A percentile compares a stretch with the other conserved stretches of the same genome.
Conservation (phyloP, 2,888 invertebrate genomes). For the Drosophila yooni region DNA sequence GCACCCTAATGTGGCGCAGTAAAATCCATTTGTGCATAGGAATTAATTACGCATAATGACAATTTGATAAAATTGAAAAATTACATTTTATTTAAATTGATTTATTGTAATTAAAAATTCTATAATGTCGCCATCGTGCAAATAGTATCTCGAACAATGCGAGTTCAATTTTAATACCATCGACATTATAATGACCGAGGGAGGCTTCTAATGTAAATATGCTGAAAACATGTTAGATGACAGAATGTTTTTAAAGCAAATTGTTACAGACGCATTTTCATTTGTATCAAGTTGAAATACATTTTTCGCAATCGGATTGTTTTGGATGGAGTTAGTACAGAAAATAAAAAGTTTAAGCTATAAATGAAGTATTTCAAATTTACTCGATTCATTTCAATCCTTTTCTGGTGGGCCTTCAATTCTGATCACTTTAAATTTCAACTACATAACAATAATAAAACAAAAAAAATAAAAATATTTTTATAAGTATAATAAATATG, state of each 20-base stretch:
- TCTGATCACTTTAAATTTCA: slow-evolving; percentile 3
- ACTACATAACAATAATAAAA: background rate
- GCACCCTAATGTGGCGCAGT: slow-evolving; percentile 31
- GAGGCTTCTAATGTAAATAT: background rate
- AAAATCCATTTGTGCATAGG: slow-evolving; percentile 79
- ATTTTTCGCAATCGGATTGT: background rate
- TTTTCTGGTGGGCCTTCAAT: background rate
- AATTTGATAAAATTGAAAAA: slow-evolving; percentile 84
- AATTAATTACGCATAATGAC: slow-evolving; percentile 84
- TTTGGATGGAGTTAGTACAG: background rate
- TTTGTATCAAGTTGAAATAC: background rate
- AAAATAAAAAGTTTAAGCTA: background rate
- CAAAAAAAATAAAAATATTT: background rate
- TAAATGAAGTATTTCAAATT: background rate
- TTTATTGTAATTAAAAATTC: slow-evolving; percentile 83
- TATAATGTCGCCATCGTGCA: slow-evolving; percentile 43
- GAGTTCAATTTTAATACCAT: slow-evolving; percentile 20
- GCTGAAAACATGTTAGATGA: background rate
- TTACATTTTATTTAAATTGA: slow-evolving; percentile 82
- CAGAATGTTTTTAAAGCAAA: background rate
- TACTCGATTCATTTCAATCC: background rate
- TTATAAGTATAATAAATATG: slow-evolving; percentile 43
- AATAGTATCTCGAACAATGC: slow-evolving; percentile 33
- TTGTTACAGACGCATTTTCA: background rate
- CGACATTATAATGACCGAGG: slow-evolving; percentile 1